phyloP scores from a whole-genome alignment of 2,888 invertebrate species.

The Alviniconcha strummeri region DNA sequence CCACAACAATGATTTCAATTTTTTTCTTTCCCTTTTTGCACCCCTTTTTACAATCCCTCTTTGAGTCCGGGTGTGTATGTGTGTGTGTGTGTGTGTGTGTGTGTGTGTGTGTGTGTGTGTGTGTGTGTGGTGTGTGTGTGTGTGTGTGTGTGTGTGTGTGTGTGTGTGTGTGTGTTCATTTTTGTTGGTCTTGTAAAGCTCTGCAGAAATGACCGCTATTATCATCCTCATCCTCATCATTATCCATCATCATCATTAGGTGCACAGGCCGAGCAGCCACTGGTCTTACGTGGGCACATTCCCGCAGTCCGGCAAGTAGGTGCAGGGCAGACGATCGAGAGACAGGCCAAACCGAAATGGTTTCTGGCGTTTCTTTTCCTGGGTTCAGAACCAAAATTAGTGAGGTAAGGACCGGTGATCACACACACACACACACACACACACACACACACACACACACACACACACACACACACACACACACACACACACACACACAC shows the following conservation, averaged over 20 bases:
- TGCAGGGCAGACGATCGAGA: constrained; percentile 16
- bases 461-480: constrained; percentile 3
- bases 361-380: not conserved
- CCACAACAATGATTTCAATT: too few relatives aligned
- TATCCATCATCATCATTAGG: too few relatives aligned
- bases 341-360: constrained; percentile 21
- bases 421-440: not conserved
- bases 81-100: not conserved
- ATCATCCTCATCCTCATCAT: too few relatives aligned
- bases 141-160: too few relatives aligned
- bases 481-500: constrained; percentile 4
- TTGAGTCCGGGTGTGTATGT: not conserved
- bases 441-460: constrained; percentile 21
- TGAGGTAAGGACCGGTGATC: not conserved
- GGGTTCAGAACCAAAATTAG: not conserved
- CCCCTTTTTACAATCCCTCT: not conserved
- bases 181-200: too few relatives aligned
- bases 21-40: not conserved
- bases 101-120: constrained; percentile 1
- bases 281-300: constrained; percentile 20
- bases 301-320: constrained; percentile 26
- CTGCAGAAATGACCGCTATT: too few relatives aligned
- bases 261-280: too few relatives aligned
- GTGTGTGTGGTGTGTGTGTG: not conserved
- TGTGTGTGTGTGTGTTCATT: too few relatives aligned